Evolutionary conservation across 1,140 invertebrate species (phyloP), one percentile per base, ranked within the genome.

Genomic region (Drosophila pallidifrons): DNA sequence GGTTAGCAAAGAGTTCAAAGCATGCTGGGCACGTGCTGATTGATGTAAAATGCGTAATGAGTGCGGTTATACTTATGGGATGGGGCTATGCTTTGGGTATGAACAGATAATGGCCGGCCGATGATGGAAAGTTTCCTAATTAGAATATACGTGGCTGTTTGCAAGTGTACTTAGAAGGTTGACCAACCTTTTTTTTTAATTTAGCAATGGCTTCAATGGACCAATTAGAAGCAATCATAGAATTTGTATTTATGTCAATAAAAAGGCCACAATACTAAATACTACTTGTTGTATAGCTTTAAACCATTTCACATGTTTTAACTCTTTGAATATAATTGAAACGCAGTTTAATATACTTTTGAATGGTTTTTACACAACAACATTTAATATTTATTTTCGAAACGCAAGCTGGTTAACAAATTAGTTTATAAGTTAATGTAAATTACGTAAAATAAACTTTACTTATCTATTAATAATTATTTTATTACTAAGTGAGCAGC

Each of bases 31-130:
- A 87, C 83, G 83, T 88, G 83, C 85, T 88, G 83, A 87, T 87
- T 88, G 83, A 87, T 87, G 83, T 88, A 89, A 87, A 87, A 81
- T 87, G 77, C 83, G 83, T 87, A 87, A 87, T 87, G 81, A 88
- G 83, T 77, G 83, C 70, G 83, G 83, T 87, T 88, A 69, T 67
- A 67, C 75, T 78, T 35, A 11, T 41, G 51, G 16, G 15, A 69
- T 47, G 25, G 13, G 58, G 38, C 38, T 30, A 64, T 68, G n/a
- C 10, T 13, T n/a, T 46, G 52, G 79, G 68, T 71, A 57, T 49
- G 43, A 55, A 80, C 75, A 81, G 70, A 87, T 83, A 83, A 88
- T 75, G 51, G 68, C 66, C 61, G 55, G 8, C n/a, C 35, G 43
- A 65, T 45, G 47, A 70, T 61, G 52, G 47, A 73, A 88, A 87